Evolutionary conservation across 2,113 vertebrate genomes (phyloP).

Genomic region (Centropristis striata): DNA sequence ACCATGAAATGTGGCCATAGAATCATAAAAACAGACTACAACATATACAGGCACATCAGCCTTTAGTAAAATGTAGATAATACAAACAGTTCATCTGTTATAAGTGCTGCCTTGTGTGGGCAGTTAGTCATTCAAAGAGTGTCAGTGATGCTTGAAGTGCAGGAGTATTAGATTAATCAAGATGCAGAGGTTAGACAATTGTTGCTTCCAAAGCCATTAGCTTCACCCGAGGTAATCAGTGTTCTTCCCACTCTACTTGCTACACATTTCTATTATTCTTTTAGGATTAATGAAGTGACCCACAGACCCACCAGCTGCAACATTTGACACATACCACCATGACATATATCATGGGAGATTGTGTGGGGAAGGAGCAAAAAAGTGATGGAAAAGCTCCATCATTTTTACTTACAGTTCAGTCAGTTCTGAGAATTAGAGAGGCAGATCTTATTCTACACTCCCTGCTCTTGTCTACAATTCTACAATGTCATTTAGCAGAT

Average conservation of each 20-base stretch:
- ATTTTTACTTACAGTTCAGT: no score
- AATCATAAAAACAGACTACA: no score
- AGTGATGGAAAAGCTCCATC: no score
- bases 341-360: neutral
- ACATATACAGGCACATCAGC: no score
- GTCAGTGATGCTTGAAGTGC: conserved; percentile 22
- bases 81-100: no score
- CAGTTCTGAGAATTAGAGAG: no score
- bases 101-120: no score
- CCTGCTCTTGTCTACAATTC: neutral
- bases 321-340: conserved; percentile 2
- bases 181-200: conserved; percentile 36
- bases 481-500: no score
- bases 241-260: conserved; percentile 33
- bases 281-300: conserved; percentile 48
- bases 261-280: conserved; percentile 30
- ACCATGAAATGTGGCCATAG: no score
- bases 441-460: neutral
- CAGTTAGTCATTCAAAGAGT: conserved; percentile 24
- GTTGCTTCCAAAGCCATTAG: conserved; percentile 41
- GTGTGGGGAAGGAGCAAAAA: no score
- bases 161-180: conserved; percentile 21
- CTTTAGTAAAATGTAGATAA: no score
- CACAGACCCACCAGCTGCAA: conserved; percentile 26
- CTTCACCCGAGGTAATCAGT: conserved; percentile 20